Evolutionary conservation across 2,888 invertebrate genomes (phyloP).

Genomic region (Leptopterna dolabrata): DNA sequence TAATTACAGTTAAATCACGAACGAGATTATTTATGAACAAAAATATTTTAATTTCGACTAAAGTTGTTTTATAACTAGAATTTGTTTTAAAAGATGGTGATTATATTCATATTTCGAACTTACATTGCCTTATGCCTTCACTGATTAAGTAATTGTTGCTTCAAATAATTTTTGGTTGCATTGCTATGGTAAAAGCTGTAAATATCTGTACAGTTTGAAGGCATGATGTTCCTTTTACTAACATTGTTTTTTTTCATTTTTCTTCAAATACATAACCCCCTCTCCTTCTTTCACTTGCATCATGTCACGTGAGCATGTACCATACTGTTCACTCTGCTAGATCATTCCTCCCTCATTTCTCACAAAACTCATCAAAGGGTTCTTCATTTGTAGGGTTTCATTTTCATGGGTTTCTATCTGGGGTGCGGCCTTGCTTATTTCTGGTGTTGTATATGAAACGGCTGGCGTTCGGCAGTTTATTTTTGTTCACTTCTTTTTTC

Average conservation of each 20-base stretch:
- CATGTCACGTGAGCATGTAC: constrained; percentile 46
- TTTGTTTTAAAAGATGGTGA: too few species aligned
- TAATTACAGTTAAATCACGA: too few species aligned
- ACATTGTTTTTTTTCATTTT: neutral
- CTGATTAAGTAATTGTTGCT: neutral
- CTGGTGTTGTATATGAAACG: neutral
- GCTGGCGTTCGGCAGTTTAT: too few species aligned
- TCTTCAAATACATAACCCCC: neutral
- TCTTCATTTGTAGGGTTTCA: neutral
- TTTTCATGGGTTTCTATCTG: neutral
- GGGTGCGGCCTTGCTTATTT: neutral
- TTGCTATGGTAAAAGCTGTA: constrained; percentile 19
- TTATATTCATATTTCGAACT: too few species aligned
- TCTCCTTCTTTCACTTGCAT: constrained; percentile 30
- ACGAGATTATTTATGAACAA: too few species aligned
- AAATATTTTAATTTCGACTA: too few species aligned
- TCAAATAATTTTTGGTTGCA: neutral
- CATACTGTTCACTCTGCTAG: neutral
- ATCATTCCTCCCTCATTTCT: constrained; percentile 3
- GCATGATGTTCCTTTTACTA: constrained; percentile 27
- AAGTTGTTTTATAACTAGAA: too few species aligned
- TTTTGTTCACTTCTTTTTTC: too few species aligned
- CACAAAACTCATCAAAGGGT: neutral
- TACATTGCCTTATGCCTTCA: neutral
- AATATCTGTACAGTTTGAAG: constrained; percentile 45